A percentile compares a stretch with the other conserved stretches of the same genome.
These are phyloP conservation scores for Microcebus ravelobensis DNA, from an alignment of 2,113 vertebrate species.

Conservation along the genomic window DNA sequence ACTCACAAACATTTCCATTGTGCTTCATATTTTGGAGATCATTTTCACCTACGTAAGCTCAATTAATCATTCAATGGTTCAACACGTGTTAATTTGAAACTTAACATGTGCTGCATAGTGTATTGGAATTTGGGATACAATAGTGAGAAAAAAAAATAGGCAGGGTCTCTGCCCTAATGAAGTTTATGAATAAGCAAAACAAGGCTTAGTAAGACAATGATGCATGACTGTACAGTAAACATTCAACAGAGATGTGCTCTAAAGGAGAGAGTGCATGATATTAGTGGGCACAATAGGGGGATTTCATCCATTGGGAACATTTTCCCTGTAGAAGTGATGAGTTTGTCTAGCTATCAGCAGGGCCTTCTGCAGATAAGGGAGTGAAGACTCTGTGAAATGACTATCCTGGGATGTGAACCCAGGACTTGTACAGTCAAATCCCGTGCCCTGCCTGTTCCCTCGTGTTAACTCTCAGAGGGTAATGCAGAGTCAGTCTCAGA, in stretches of 20 bases:
- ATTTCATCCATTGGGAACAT: neutral
- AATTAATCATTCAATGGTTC: neutral
- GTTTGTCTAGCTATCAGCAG: neutral
- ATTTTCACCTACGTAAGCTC: neutral
- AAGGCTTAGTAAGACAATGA: neutral
- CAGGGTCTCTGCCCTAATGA: neutral
- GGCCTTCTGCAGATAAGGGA: neutral
- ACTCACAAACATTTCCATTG: neutral
- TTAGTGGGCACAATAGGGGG: neutral
- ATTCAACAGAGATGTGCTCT: neutral
- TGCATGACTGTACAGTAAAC: neutral
- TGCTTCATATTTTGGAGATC: constrained; percentile 2
- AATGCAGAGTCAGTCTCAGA: neutral
- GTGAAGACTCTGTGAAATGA: neutral
- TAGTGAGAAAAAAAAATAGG: neutral
- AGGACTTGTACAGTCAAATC: neutral
- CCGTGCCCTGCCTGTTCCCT: neutral
- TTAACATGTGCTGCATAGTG: neutral
- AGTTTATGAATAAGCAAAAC: neutral
- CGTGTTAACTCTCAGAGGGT: neutral
- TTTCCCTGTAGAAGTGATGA: neutral
- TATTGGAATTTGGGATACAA: neutral
- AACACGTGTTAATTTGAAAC: neutral
- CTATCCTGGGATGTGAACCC: neutral
- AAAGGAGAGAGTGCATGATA: neutral